Evolutionary conservation across 2,113 vertebrate species (phyloP), one percentile per base, ranked within the genome.

Genomic region (Pseudopipra pipra): DNA sequence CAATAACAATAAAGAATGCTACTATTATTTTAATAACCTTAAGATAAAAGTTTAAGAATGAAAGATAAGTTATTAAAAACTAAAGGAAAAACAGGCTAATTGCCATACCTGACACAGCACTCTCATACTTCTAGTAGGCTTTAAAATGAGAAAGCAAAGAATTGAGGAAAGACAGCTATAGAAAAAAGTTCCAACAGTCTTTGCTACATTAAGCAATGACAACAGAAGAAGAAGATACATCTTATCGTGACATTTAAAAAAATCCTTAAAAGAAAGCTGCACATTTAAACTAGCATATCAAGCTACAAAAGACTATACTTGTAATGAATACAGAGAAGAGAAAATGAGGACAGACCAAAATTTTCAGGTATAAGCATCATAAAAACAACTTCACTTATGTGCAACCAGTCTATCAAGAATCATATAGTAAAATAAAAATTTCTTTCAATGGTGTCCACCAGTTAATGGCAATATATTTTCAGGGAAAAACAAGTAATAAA

Each of bases 91-190:
- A 98, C 94, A 98, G 97, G 97, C 98, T 98, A 87, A 97, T 98
- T 98, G 98, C 97, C 98, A 98, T 99, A 99, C 99, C 99, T 99
- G 99, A 99, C 99, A 99, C 98, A 99, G 99, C 98, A 99, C 99
- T 98, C 99, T 99, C 99, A 99, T 99, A 98, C 99, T 99, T 99
- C 99, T 99, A 99, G 99, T 99, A 98, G 99, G 99, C 99, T 99
- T 99, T 98, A 98, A 98, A 99, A 98, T 98, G 98, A 98, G 98
- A 98, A 99, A 98, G 99, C 98, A 98, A 98, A 97, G 98, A 97
- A 98, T 99, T 99, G 98, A 99, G 98, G 98, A 99, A 98, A 98
- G 98, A 98, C 97, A 97, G 93, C 85, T 91, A 97, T 14, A 93
- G 91, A 95, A 97, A 97, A 91, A 97, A 95, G 95, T 98, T 97